These are phyloP conservation scores for Mus minutoides DNA, from an alignment of 2,797 vertebrate species.

Conservation along the genomic window DNA sequence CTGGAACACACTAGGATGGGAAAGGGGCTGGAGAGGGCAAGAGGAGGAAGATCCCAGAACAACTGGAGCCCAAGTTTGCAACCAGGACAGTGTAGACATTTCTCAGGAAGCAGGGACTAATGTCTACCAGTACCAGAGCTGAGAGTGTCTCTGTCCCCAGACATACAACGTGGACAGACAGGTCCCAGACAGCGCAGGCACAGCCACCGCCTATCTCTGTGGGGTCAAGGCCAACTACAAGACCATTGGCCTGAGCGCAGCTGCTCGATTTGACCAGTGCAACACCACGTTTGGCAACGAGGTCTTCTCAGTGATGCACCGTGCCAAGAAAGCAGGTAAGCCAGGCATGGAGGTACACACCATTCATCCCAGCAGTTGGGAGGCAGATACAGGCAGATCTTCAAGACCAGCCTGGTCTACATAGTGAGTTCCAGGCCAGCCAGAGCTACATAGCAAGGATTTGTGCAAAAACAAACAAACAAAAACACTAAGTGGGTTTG, in stretches of 20 bases:
- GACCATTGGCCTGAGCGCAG: background rate
- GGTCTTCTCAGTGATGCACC: background rate
- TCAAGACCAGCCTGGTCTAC: background rate
- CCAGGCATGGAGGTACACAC: background rate
- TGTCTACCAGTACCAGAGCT: background rate
- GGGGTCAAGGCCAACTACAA: background rate
- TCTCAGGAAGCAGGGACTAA: background rate
- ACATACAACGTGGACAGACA: background rate
- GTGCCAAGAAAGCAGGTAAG: background rate
- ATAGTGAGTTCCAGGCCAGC: background rate
- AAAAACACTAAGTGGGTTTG: conserved; percentile 90
- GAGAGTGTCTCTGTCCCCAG: background rate
- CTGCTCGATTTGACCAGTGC: background rate
- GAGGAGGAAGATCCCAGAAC: background rate
- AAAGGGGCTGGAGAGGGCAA: background rate
- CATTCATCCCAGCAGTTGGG: background rate
- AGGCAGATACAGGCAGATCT: background rate
- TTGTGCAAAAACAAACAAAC: conserved; percentile 70
- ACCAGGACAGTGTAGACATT: background rate
- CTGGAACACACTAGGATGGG: background rate
- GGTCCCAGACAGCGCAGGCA: background rate
- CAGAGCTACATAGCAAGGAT: background rate
- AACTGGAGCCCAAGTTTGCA: background rate
- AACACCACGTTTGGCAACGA: background rate
- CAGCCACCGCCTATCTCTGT: background rate